Base-by-base conservation (phyloP, 2,113 vertebrate genomes). In the Entomyzon cyanotis region DNA sequence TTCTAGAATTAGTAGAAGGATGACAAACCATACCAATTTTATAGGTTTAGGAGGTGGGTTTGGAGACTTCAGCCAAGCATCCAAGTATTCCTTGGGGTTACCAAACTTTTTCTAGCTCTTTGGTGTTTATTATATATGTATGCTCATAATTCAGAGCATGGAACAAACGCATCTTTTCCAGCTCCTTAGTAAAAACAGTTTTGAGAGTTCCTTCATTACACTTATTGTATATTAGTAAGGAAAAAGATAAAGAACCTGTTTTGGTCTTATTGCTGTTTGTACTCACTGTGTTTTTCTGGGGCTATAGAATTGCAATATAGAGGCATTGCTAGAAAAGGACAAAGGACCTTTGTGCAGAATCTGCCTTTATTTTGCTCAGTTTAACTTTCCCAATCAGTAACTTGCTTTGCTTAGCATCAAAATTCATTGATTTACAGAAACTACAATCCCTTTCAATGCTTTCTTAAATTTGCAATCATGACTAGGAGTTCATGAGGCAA, bases 371-470 rank as follows among this genome's bases (percentile, higher is more conserved):
- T 93, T 87, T 69, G 10, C 63, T 69, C 25, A 63, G 15, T 83
- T 90, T 75, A 37, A 80, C 28, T 80, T 87, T 94, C 15, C 14
- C 4, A 39, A 50, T 80, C 55, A 90, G 76, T 86, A 65, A 25
- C 8, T 91, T 87, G n/a, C 44, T 92, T 80, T 80, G 25, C 25
- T 92, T 73, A 62, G 13, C 39, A 86, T 68, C 44, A 78, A 75
- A 88, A 86, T 75, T n/a, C 12, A 90, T 60, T 47, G 33, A 81
- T 80, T 92, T 92, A 64, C 44, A 81, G 64, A 90, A 92, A 83
- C 24, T 77, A 52, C 46, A 63, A 25, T 75, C 27, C 5, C 35
- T 83, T 76, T 74, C 68, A 86, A 46, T 35, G 27, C 21, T 88
- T 68, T 74, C 59, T 56, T 67, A 68, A 60, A 47, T 55, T 47